phyloP scores from a whole-genome alignment of 2,797 vertebrate species.

The Labroides dimidiatus region DNA sequence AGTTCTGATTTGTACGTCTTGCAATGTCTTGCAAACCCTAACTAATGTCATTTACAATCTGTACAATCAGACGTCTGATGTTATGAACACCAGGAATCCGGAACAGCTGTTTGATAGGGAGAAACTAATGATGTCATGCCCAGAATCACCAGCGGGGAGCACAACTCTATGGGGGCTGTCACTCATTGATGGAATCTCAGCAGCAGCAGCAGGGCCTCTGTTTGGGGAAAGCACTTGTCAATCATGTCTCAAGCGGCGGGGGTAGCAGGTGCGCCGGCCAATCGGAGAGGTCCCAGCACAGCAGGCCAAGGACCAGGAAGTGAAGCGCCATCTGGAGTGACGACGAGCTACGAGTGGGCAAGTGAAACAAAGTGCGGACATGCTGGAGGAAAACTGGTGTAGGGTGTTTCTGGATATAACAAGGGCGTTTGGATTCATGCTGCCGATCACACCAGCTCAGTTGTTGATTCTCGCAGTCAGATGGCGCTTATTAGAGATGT shows the following conservation, averaged over 20 bases:
- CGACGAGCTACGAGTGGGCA: slow-evolving; percentile 72
- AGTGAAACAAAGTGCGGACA: slow-evolving; percentile 73
- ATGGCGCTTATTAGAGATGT: slow-evolving; percentile 73
- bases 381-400: slow-evolving; percentile 68
- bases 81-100: slow-evolving; percentile 61
- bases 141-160: slow-evolving; percentile 73
- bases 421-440: slow-evolving; percentile 73
- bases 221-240: slow-evolving; percentile 83
- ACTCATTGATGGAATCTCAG: slow-evolving; percentile 71
- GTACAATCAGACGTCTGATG: slow-evolving; percentile 53
- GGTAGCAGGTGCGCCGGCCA: slow-evolving; percentile 78
- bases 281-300: slow-evolving; percentile 82
- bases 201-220: slow-evolving; percentile 67
- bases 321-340: slow-evolving; percentile 83
- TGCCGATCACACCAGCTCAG: slow-evolving; percentile 73
- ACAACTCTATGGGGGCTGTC: slow-evolving; percentile 68
- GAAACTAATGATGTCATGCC: slow-evolving; percentile 82
- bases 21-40: slow-evolving; percentile 43
- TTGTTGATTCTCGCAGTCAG: slow-evolving; percentile 68
- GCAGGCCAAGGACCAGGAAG: slow-evolving; percentile 82
- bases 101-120: slow-evolving; percentile 80
- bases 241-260: slow-evolving; percentile 66
- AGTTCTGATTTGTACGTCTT: slow-evolving; percentile 37
- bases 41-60: slow-evolving; percentile 64
- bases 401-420: slow-evolving; percentile 70